A percentile compares a stretch with the other conserved stretches of the same genome.
Conservation (phyloP, 2,797 vertebrate genomes). For the Danio aesculapii region DNA sequence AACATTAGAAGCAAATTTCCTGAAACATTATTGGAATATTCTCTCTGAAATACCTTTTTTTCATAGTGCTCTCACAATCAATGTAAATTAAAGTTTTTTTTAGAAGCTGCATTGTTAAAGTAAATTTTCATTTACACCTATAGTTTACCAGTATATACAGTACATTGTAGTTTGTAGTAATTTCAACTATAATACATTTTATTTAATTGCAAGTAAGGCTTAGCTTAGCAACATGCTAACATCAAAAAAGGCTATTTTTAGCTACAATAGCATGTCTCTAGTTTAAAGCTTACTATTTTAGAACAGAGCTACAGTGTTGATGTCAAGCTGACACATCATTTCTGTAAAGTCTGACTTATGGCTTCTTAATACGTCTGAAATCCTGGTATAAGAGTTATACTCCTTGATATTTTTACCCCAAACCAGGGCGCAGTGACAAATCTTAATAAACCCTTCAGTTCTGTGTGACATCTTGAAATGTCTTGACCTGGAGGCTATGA, state of each 20-base stretch:
- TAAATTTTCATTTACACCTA: too few species aligned
- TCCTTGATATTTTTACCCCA: not conserved
- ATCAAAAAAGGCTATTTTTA: not conserved
- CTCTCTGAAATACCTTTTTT: too few species aligned
- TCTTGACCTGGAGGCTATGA: constrained; percentile 38
- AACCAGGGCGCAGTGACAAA: constrained; percentile 13
- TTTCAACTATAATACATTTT: not conserved
- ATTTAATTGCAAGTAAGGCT: not conserved
- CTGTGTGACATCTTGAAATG: constrained; percentile 27
- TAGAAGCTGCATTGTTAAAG: too few species aligned
- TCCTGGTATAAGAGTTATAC: not conserved
- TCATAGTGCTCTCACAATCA: too few species aligned
- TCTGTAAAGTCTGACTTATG: not conserved
- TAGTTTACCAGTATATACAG: too few species aligned
- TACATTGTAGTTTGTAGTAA: too few species aligned
- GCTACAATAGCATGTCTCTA: not conserved
- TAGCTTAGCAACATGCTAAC: not conserved
- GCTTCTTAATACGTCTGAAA: constrained; percentile 1
- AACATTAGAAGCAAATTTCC: too few species aligned
- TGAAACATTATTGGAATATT: too few species aligned
- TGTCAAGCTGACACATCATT: constrained; percentile 8
- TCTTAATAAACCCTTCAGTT: constrained; percentile 28
- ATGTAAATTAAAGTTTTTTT: too few species aligned
- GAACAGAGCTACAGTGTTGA: not conserved
- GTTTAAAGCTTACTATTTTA: not conserved